A percentile compares a stretch with the other conserved stretches of the same genome.
Evolutionary conservation across 2,888 invertebrate genomes (phyloP).

Genomic region (Cordilura impudica): DNA sequence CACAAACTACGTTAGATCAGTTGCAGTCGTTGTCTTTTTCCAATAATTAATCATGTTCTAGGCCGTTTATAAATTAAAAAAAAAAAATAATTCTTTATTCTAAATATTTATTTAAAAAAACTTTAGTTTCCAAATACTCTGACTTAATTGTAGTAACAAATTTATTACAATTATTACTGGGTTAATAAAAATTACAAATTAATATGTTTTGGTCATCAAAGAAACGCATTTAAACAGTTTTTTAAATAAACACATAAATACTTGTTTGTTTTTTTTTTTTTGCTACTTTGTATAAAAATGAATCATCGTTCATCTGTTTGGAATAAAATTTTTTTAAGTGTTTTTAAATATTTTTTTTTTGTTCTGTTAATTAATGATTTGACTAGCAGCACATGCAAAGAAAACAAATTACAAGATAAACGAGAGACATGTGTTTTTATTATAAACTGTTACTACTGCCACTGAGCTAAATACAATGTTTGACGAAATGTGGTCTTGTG

Average conservation of each 20-base stretch:
- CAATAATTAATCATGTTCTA: too few species aligned
- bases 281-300: slow-evolving; percentile 13
- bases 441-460: background rate
- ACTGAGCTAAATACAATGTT: background rate
- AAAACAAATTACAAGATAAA: slow-evolving; percentile 42
- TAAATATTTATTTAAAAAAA: too few species aligned
- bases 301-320: slow-evolving; percentile 23
- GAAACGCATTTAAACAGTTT: too few species aligned
- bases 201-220: background rate
- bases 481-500: background rate
- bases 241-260: background rate
- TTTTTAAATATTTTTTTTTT: slow-evolving; percentile 13
- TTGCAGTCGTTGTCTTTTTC: too few species aligned
- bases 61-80: too few species aligned
- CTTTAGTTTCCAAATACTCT: too few species aligned
- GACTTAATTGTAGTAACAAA: too few species aligned
- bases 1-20: too few species aligned
- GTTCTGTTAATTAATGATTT: slow-evolving; percentile 19
- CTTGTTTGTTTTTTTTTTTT: slow-evolving; percentile 1
- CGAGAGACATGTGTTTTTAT: slow-evolving; percentile 31
- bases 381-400: slow-evolving; percentile 2
- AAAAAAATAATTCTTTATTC: too few species aligned
- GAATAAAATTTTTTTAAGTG: slow-evolving; percentile 42
- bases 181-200: slow-evolving; percentile 19
- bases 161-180: too few species aligned